These are phyloP conservation scores for Drosophila imparisetae DNA, from an alignment of 2,888 invertebrate genomes.

Conservation along the genomic window DNA sequence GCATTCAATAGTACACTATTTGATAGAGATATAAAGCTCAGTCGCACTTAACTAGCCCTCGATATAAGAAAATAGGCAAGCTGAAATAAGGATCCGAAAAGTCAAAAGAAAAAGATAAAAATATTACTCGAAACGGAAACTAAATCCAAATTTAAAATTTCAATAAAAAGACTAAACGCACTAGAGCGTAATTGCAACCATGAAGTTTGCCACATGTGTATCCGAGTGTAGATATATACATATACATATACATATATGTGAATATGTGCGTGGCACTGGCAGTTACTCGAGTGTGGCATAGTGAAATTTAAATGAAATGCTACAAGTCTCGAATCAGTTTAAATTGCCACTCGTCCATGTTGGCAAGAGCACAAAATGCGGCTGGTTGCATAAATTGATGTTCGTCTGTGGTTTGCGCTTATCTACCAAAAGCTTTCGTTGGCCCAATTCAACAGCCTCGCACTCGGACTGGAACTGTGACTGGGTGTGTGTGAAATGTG, in stretches of 20 bases:
- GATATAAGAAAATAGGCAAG: slow-evolving; percentile 30
- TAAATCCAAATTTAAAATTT: slow-evolving; percentile 63
- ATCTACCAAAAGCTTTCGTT: slow-evolving; percentile 49
- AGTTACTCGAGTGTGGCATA: slow-evolving; percentile 49
- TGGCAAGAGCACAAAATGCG: slow-evolving; percentile 55
- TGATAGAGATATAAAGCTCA: slow-evolving; percentile 53
- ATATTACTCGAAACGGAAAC: slow-evolving; percentile 36
- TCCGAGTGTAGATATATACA: slow-evolving; percentile 11
- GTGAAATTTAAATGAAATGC: slow-evolving; percentile 71
- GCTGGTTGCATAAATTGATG: slow-evolving; percentile 64
- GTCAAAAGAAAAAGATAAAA: slow-evolving; percentile 11
- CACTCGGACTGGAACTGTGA: slow-evolving; percentile 14
- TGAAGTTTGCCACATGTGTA: slow-evolving; percentile 32
- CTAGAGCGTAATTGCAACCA: slow-evolving; percentile 77
- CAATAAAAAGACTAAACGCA: slow-evolving; percentile 74
- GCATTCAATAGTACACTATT: slow-evolving; percentile 4
- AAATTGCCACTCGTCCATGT: slow-evolving; percentile 41
- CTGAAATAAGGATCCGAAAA: slow-evolving; percentile 8
- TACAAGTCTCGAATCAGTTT: slow-evolving; percentile 31
- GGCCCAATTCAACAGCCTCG: slow-evolving; percentile 23
- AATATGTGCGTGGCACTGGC: slow-evolving; percentile 9
- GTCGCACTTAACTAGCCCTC: slow-evolving; percentile 66
- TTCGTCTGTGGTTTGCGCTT: slow-evolving; percentile 56
- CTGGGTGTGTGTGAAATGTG: slow-evolving; percentile 7
- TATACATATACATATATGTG: neutral